Evolutionary conservation across 2,797 vertebrate genomes (phyloP).

Genomic region (Xenopus petersii): DNA sequence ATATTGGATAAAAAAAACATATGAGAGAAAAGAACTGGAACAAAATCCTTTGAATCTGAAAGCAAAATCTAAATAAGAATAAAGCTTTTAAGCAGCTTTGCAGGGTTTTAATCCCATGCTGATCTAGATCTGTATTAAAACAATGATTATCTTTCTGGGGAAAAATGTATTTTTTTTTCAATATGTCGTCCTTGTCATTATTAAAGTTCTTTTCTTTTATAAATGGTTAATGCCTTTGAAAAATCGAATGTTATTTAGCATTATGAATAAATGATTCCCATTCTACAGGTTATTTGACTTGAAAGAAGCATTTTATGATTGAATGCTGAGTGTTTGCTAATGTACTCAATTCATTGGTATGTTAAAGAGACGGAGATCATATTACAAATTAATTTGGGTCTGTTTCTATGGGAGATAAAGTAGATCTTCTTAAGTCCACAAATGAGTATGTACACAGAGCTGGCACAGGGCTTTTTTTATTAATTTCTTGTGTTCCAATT

Average conservation of each 20-base stretch:
- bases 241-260: conserved; percentile 11
- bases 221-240: conserved; percentile 11
- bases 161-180: conserved; percentile 33
- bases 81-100: conserved; percentile 57
- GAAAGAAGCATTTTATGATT: background rate
- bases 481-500: background rate
- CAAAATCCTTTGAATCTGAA: conserved; percentile 52
- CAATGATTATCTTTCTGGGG: conserved; percentile 38
- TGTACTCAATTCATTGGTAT: background rate
- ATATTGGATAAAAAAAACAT: conserved; percentile 23
- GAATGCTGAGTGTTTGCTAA: background rate
- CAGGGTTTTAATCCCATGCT: conserved; percentile 43
- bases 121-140: conserved; percentile 51
- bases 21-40: conserved; percentile 51
- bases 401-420: background rate
- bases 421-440: background rate
- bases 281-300: background rate
- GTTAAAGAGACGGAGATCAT: background rate
- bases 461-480: background rate
- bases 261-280: conserved; percentile 12
- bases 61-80: conserved; percentile 61
- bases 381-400: conserved; percentile 1
- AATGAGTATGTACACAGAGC: background rate
- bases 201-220: conserved; percentile 25
- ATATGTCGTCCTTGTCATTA: background rate